Percentiles rank a stretch among this genome's conserved stretches.
Conservation (phyloP, 1,140 invertebrate genomes). For the Agrilus planipennis region DNA sequence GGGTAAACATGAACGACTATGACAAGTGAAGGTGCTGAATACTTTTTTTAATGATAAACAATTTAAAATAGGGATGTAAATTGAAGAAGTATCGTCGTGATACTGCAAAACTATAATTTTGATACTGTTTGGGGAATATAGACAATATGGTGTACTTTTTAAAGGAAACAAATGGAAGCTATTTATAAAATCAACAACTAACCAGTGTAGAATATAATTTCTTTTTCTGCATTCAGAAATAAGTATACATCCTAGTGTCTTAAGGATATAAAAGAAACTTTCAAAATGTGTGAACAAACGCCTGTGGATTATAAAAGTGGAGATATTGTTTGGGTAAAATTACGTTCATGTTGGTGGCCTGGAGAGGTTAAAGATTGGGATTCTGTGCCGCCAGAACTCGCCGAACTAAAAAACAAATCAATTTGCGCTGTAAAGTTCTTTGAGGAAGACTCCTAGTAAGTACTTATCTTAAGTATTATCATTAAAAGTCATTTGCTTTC, state of each 20-base stretch:
- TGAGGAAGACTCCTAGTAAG: constrained; percentile 69
- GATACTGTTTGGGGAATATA: not conserved
- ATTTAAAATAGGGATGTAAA: not conserved
- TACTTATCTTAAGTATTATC: constrained; percentile 15
- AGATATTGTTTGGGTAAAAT: constrained; percentile 72
- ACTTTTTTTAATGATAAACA: constrained; percentile 5
- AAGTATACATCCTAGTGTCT: not conserved
- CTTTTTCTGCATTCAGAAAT: not conserved
- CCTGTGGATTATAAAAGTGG: constrained; percentile 51
- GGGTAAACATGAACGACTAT: constrained; percentile 30
- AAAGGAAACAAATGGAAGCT: not conserved
- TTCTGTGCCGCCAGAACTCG: constrained; percentile 45
- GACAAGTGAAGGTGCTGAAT: constrained; percentile 29
- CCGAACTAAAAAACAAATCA: constrained; percentile 51
- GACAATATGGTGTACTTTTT: not conserved
- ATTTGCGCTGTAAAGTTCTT: constrained; percentile 72
- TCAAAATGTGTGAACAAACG: constrained; percentile 49
- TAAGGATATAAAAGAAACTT: constrained; percentile 6
- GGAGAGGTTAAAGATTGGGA: constrained; percentile 54
- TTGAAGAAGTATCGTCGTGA: too few species aligned
- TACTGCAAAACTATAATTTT: too few species aligned
- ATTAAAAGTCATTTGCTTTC: not conserved
- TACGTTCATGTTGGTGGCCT: constrained; percentile 66
- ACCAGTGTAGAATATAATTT: not conserved
- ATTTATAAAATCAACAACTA: not conserved